Conservation (phyloP, 2,797 vertebrate species). For the Pitangus sulphuratus region DNA sequence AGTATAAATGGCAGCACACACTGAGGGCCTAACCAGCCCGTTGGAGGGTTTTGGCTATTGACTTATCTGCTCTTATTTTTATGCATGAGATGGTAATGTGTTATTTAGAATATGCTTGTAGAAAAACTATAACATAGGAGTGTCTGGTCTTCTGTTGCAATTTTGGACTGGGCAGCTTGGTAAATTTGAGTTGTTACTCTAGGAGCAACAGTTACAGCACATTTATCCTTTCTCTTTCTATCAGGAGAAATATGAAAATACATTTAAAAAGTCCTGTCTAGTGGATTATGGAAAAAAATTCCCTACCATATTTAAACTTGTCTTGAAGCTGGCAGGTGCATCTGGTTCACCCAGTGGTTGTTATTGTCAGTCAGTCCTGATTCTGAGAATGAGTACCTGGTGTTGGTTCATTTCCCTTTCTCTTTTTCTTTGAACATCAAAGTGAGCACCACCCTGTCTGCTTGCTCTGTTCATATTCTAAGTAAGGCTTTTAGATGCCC, state of each 20-base stretch:
- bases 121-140: background rate
- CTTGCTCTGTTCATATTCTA: background rate
- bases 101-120: background rate
- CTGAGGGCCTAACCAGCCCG: background rate
- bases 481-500: background rate
- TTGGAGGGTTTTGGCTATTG: background rate
- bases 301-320: background rate
- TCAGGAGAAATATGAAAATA: background rate
- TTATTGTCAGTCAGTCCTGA: background rate
- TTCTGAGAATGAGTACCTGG: background rate
- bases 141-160: background rate
- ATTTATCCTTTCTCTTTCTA: background rate
- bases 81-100: background rate
- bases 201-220: background rate
- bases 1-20: background rate
- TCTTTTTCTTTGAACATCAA: conserved; percentile 4
- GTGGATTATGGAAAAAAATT: background rate
- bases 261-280: background rate
- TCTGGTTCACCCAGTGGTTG: background rate
- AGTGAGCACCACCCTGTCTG: background rate
- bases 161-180: background rate
- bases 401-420: background rate
- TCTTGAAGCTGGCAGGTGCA: background rate
- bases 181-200: background rate
- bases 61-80: background rate